Base-by-base conservation (phyloP, 1,140 invertebrate species). In the Drosophila chauvacae region DNA sequence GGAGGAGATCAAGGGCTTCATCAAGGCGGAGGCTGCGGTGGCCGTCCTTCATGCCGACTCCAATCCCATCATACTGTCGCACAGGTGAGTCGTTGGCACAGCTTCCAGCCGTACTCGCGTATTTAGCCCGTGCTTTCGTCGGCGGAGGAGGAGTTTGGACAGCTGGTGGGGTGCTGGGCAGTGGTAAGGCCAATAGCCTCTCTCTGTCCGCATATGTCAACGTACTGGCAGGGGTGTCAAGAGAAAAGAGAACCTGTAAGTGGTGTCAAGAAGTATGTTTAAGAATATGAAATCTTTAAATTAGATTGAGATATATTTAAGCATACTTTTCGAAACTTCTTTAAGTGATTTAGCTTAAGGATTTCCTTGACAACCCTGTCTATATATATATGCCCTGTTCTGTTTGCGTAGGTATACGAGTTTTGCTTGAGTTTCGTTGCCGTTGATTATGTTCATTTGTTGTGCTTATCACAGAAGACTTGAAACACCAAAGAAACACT, bases 1-100 rank as follows among this genome's bases (percentile, higher is more conserved):
- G 39, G 97, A 97, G 77, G 98, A 99, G 94, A 98, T 99, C 71
- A 97, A 97, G 93, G 96, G 97, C 33, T 99, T 99, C 93, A 96
- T 99, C 63, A 97, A 97, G 93, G 97, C 97, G 30, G 98, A 99
- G 92, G 96, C 96, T 61, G 95, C 97, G 28, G 96, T 99, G 11
- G 96, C 96, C 60, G 97, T 99, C 6, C 93, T 98, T 16, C 97
- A 98, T 92, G 95, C 96, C 13, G 97, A 98, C 88, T 96, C 96
- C 70, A 96, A 96, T 93, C 96, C 95, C 86, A 96, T 96, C 80
- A 95, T 95, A 76, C 94, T 96, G 68, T 97, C 96, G n/a, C 96
- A 97, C 92, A 96, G 96, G 96, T 96, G 93, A 93, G 81, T 74
- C 80, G 80, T 91, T 80, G 51, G 60, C 86, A 69, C 77, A 90